Base-by-base conservation (phyloP, 2,797 vertebrate genomes). In the Gadopsis bispinosus region DNA sequence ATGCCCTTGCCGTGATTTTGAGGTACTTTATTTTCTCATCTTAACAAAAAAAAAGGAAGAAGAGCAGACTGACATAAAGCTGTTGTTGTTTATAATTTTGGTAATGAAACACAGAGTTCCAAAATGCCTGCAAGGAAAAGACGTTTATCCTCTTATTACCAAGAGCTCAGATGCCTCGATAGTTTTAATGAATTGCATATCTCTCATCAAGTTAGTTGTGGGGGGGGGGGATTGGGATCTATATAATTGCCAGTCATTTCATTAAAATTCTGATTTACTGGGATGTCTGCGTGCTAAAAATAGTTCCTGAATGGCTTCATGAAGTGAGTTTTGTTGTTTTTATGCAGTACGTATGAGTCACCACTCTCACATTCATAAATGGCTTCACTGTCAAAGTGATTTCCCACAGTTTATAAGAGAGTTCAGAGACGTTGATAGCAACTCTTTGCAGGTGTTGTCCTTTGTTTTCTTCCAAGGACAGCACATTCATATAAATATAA, bases 111-210 rank as follows among this genome's bases (percentile, higher is more conserved):
- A 54, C 16, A 26, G 13, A 16, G 43, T 17, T 45, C 17, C 5
- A 20, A 58, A 67, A 50, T 17, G 13, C 16, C 17, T 31, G 41
- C 47, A 48, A 39, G 37, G 16, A 43, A 33, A 61, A 22, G 12
- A 29, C 47, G 53, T 53, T 2, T 26, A 26, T 45, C 4, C 11
- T 72, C 22, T 41, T 60, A 41, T 45, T 7, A 19, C 45, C 26
- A 19, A 33, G 22, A 53, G 20, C 56, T 61, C 22, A 48, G 8
- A 22, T 6, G 31, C 19, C 37, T 29, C n/a, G 19, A 17, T 54
- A 17, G 3, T 47, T 73, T 16, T 71, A 61, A 50, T 62, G 4
- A 72, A 72, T n/a, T 72, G 45, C 47, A 41, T 9, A 20, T 51
- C 22, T 51, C 22, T 62, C 16, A n/a, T 62, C 22, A 41, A 22